Conservation (phyloP, 2,113 vertebrate genomes). For the Psettodes erumei region DNA sequence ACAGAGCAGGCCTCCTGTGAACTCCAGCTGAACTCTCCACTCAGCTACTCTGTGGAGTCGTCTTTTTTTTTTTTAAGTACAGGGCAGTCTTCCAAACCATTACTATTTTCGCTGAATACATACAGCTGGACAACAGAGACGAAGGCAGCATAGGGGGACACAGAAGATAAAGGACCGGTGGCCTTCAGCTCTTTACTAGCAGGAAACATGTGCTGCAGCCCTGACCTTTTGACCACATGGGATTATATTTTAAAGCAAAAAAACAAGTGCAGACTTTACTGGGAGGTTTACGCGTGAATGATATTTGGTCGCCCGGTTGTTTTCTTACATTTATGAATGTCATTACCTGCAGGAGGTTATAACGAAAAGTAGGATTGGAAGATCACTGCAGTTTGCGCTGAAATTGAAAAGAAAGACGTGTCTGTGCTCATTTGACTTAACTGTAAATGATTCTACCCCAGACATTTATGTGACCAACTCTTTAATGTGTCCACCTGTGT, state of each 20-base stretch:
- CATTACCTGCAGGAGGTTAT: not conserved
- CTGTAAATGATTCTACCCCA: not conserved
- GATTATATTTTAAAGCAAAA: not conserved
- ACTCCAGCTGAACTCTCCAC: conserved; percentile 34
- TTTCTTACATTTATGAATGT: not conserved
- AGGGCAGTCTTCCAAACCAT: conserved; percentile 16
- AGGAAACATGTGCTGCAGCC: not conserved
- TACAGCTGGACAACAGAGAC: conserved; percentile 4
- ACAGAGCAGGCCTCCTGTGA: conserved; percentile 20
- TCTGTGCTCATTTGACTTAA: not conserved
- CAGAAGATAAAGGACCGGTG: not conserved
- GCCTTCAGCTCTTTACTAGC: not conserved
- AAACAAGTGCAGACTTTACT: too few relatives aligned
- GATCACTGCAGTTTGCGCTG: not conserved
- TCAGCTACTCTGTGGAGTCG: too few relatives aligned
- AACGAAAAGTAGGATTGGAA: not conserved
- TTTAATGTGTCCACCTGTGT: not conserved
- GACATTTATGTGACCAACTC: too few relatives aligned
- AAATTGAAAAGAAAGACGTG: not conserved
- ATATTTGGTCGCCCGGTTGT: not conserved
- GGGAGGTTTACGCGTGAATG: not conserved
- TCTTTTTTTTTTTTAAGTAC: conserved; percentile 9
- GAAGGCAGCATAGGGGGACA: not conserved
- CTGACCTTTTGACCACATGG: not conserved
- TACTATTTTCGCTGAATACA: conserved; percentile 11